Base-by-base conservation (phyloP, 2,797 vertebrate species). In the Nothura maculosa region DNA sequence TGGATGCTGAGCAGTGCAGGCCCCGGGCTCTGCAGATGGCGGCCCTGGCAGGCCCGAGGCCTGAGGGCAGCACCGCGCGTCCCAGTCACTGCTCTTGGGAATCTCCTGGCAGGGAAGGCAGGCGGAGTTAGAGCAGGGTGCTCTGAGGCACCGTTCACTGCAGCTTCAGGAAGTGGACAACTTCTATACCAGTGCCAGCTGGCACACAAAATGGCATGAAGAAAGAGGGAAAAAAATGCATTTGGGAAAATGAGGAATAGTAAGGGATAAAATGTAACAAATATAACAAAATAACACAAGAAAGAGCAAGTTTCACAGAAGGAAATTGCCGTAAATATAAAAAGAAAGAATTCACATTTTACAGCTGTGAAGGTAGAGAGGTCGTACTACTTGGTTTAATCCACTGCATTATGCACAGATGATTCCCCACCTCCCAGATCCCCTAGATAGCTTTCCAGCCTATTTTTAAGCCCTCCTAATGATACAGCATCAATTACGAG, bases 1-100 rank as follows among this genome's bases (percentile, higher is more conserved):
- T 68, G 47, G 42, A 25, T 54, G 32, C 89, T 24, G 70, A 85
- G 36, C 42, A 3, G 18, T 2, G 8, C 52, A 36, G 52, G 9
- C 32, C 36, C 0, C 0, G 38, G 54, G 43, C 57, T 58, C 67
- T 36, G 28, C 78, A 74, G 82, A 66, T 72, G 70, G n/a, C 20
- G 57, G 42, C 64, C 12, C 38, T 11, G 42, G 42, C 42, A 43
- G 77, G 34, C 60, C 70, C 57, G 52, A 47, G 43, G 22, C 57
- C 50, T 27, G 32, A 85, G 50, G 38, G 34, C 55, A 63, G 57
- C 34, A 47, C 30, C 0, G 0, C 62, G 64, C 0, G 0, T 50
- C n/a, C 54, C 14, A 61, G 19, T 14, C 25, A 10, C 45, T 52
- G 36, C 75, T 70, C 38, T 52, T 7, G 8, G 19, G 58, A 57